Evolutionary conservation across 2,888 invertebrate genomes (phyloP).

Genomic region (Hirtodrosophila trivittata): DNA sequence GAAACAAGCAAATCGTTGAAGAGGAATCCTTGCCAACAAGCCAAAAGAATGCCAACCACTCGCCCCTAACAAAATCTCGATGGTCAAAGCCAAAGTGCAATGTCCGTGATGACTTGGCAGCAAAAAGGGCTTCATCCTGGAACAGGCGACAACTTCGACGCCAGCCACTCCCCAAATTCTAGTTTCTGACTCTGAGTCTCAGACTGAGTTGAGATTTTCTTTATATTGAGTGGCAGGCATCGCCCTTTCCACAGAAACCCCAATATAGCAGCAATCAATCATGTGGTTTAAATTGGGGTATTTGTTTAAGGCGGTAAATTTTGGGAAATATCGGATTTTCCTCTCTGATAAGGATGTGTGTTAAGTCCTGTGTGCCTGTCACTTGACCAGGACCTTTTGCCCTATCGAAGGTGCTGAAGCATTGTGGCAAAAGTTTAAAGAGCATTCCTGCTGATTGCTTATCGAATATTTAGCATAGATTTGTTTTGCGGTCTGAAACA

Average conservation of each 20-base stretch:
- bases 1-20: conserved; percentile 65
- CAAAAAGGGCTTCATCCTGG: conserved; percentile 45
- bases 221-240: conserved; percentile 54
- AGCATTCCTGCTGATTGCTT: conserved; percentile 33
- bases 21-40: conserved; percentile 60
- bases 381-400: conserved; percentile 47
- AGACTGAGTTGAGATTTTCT: conserved; percentile 45
- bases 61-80: conserved; percentile 45
- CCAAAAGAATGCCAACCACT: conserved; percentile 28
- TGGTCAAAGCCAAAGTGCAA: conserved; percentile 78
- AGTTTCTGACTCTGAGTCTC: conserved; percentile 9
- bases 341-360: conserved; percentile 51
- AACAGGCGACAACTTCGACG: conserved; percentile 64
- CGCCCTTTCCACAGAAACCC: conserved; percentile 1
- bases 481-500: conserved; percentile 10
- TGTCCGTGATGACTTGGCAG: conserved; percentile 73
- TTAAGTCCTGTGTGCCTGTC: conserved; percentile 35
- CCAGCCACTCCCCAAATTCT: conserved; percentile 29
- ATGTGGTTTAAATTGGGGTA: conserved; percentile 78
- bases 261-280: conserved; percentile 69
- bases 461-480: conserved; percentile 29
- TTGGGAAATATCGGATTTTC: conserved; percentile 44
- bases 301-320: conserved; percentile 71
- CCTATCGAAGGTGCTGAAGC: conserved; percentile 38
- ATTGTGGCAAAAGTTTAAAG: conserved; percentile 45